These are phyloP conservation scores for Nesometra sesokonis DNA, from an alignment of 35 echinoderm and acorn worm species.

Conservation along the genomic window DNA sequence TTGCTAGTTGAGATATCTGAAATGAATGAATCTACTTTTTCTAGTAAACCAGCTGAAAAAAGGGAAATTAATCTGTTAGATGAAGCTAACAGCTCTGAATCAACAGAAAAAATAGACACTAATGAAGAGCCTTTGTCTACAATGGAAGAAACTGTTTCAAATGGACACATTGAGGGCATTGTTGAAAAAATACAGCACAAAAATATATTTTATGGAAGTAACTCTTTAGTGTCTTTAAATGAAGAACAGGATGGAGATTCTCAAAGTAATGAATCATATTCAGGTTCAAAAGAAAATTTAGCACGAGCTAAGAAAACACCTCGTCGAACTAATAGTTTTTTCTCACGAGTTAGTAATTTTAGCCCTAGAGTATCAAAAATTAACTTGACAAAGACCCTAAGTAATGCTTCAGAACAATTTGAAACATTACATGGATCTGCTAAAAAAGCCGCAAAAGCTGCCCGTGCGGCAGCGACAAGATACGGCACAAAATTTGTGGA, in stretches of 20 bases:
- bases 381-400: background rate
- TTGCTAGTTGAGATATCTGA: background rate
- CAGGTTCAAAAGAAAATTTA: background rate
- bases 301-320: background rate
- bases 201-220: background rate
- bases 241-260: background rate
- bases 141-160: background rate
- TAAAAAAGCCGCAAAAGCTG: background rate
- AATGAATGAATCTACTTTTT: background rate
- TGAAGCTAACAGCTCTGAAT: background rate
- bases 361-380: background rate
- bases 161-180: background rate
- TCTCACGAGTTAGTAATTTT: background rate
- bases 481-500: background rate
- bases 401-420: background rate
- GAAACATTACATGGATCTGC: background rate
- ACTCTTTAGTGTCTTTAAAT: background rate
- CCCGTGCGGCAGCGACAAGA: background rate
- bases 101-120: background rate
- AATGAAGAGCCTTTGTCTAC: background rate
- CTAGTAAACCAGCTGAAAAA: background rate
- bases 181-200: background rate
- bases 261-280: background rate
- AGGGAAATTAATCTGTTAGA: background rate
- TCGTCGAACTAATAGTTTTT: background rate